A percentile compares a stretch with the other conserved stretches of the same genome.
These are phyloP conservation scores for Cynocephalus volans DNA, from an alignment of 2,113 vertebrate species.

Conservation along the genomic window DNA sequence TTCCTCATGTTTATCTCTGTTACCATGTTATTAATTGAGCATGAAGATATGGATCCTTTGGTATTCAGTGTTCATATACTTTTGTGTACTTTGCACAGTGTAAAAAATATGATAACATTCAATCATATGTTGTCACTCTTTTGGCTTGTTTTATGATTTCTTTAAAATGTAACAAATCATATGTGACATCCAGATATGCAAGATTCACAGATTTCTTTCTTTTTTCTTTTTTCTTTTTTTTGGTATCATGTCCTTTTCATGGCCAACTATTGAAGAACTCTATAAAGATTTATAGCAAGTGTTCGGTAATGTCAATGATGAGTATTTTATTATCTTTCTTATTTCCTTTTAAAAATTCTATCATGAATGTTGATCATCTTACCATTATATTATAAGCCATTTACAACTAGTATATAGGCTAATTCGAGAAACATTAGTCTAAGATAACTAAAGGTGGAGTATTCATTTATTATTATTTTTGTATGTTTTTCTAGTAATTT, in stretches of 20 bases:
- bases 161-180: constrained; percentile 11
- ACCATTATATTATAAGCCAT: neutral
- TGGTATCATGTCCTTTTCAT: neutral
- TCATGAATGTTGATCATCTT: neutral
- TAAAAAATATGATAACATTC: neutral
- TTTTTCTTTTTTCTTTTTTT: too few relatives aligned
- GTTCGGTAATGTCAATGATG: neutral
- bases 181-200: neutral
- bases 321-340: neutral
- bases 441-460: neutral
- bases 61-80: neutral
- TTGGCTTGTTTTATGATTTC: neutral
- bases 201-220: constrained; percentile 1
- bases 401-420: too few relatives aligned
- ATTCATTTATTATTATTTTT: neutral
- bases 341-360: neutral
- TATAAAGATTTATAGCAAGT: neutral
- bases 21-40: neutral
- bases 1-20: neutral
- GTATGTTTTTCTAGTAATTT: neutral
- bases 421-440: neutral
- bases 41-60: neutral
- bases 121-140: neutral
- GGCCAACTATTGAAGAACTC: neutral
- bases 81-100: neutral